These are phyloP conservation scores for Cotesia typhae DNA, from an alignment of 1,140 invertebrate genomes.

Conservation along the genomic window DNA sequence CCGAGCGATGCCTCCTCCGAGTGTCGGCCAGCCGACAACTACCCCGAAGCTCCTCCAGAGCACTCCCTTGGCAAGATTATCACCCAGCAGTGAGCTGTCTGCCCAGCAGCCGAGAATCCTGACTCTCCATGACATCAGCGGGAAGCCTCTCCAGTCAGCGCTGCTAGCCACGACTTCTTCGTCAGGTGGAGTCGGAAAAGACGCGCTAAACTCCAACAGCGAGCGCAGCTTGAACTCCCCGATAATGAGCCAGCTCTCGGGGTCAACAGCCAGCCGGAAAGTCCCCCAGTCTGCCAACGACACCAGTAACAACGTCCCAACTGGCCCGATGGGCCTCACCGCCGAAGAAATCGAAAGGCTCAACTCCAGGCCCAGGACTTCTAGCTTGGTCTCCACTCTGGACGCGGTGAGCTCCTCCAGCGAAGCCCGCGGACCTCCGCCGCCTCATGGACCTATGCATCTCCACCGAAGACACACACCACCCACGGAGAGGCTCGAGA, in stretches of 20 bases:
- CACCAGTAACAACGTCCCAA: slow-evolving; percentile 68
- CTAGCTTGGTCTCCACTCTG: slow-evolving; percentile 89
- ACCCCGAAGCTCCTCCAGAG: slow-evolving; percentile 80
- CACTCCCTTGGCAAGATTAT: slow-evolving; percentile 87
- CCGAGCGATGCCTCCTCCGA: slow-evolving; percentile 73
- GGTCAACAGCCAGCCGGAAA: slow-evolving; percentile 78
- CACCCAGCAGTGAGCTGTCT: slow-evolving; percentile 90
- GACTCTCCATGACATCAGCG: slow-evolving; percentile 91
- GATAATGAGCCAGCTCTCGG: slow-evolving; percentile 88
- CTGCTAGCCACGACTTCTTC: slow-evolving; percentile 87
- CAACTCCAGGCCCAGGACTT: slow-evolving; percentile 84
- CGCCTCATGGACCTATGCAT: slow-evolving; percentile 69
- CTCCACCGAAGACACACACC: slow-evolving; percentile 72
- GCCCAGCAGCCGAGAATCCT: slow-evolving; percentile 90
- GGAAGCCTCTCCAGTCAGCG: slow-evolving; percentile 88
- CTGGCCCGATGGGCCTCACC: slow-evolving; percentile 82
- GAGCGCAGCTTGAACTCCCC: slow-evolving; percentile 89
- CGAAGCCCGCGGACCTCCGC: slow-evolving; percentile 77
- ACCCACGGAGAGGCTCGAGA: slow-evolving; percentile 72
- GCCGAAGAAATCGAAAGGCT: slow-evolving; percentile 92
- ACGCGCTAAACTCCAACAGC: slow-evolving; percentile 85
- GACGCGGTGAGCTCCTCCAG: slow-evolving; percentile 93
- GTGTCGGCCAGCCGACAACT: slow-evolving; percentile 68
- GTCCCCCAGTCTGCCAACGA: slow-evolving; percentile 64
- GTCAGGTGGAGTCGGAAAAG: slow-evolving; percentile 83